Percentiles rank a stretch among this genome's conserved stretches.
Evolutionary conservation across 1,140 invertebrate species (phyloP).

Genomic region (Trichonephila inaurata): DNA sequence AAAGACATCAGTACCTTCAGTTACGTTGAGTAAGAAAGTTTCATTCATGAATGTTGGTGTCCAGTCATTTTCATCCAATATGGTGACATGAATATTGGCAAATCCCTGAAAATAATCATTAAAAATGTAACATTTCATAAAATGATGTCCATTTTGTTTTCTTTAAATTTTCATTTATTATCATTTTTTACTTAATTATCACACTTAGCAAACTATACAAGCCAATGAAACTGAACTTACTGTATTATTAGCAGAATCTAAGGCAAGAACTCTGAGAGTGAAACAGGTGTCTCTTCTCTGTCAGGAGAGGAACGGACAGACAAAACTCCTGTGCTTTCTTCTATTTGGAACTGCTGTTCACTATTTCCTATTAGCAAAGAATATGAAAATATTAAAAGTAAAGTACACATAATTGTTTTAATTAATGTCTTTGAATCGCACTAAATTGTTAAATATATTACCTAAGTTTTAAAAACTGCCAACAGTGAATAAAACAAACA

Average conservation of each 20-base stretch:
- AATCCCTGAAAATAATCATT: slow-evolving; percentile 75
- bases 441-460: too few species aligned
- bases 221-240: slow-evolving; percentile 29
- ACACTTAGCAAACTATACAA: too few species aligned
- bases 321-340: slow-evolving; percentile 78
- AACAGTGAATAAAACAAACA: too few species aligned
- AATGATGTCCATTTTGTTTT: neutral
- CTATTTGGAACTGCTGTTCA: slow-evolving; percentile 78
- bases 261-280: slow-evolving; percentile 77
- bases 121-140: neutral
- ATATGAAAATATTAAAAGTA: too few species aligned
- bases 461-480: too few species aligned
- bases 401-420: too few species aligned
- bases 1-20: slow-evolving; percentile 79
- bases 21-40: slow-evolving; percentile 81
- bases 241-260: slow-evolving; percentile 79
- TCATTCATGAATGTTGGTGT: slow-evolving; percentile 80
- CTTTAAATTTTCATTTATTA: neutral
- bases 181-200: neutral
- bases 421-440: too few species aligned
- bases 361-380: slow-evolving; percentile 72
- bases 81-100: slow-evolving; percentile 80
- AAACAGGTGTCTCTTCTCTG: slow-evolving; percentile 78
- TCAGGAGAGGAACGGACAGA: slow-evolving; percentile 78
- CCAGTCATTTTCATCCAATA: slow-evolving; percentile 81